Base-by-base conservation (phyloP, 1,140 invertebrate species). In the Heterodera schachtii region DNA sequence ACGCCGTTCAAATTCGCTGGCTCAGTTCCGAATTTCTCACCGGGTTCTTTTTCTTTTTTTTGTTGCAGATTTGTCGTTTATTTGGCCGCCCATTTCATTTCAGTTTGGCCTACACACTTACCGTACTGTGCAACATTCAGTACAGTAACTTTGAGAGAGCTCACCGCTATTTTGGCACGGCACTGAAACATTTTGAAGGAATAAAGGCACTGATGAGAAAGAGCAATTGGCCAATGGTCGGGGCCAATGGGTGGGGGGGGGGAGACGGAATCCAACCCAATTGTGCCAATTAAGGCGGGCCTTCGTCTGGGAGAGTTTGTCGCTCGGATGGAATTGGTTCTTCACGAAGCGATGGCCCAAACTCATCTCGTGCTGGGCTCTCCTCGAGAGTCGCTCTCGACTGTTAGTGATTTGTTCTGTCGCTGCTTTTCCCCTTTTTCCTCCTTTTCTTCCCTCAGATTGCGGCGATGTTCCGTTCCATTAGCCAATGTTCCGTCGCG, bases 131-230 rank as follows among this genome's bases (percentile, higher is more conserved):
- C 64, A 85, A 85, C 64, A 86, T 85, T 21, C 84, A 85, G 75
- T 85, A 75, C 74, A 85, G 67, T 21, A 85, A 85, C 43, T 69
- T 87, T 52, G 82, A 84, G 44, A 41, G 83, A 75, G 60, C 83
- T 5, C 82, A 83, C 52, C 73, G 84, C 16, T 85, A 85, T 57
- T 86, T 84, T 73, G 52, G 46, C 13, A 85, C 81, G 21, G 66
- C 84, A 67, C 21, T 87, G 47, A 84, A 84, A 70, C 84, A 85
- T 75, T 86, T 85, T 49, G 84, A 87, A 31, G 73, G 75, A 3
- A 81, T 85, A 19, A 49, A 69, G 46, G 44, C 16, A 47, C 16
- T 79, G 47, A 86, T 84, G 84, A 46, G 75, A 31, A 86, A 85
- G 70, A 57, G 70, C 43, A 60, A 41, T 67, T 85, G 85, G 85